phyloP scores from a whole-genome alignment of 1,140 invertebrate genomes.

The Campoletis sonorensis region DNA sequence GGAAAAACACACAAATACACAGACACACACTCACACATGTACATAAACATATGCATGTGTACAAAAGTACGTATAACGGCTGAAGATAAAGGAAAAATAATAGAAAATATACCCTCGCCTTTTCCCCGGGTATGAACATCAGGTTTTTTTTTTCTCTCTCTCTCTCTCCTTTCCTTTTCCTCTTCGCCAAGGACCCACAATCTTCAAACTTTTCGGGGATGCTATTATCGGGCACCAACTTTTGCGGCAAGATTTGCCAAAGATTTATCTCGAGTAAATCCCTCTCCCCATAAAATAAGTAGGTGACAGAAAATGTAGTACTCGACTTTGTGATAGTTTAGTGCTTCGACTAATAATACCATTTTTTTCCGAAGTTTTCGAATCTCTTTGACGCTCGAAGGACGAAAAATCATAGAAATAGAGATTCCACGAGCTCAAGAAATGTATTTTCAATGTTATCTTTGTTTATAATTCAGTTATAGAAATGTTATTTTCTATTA shows the following conservation, averaged over 20 bases:
- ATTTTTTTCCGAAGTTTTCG: too few relatives aligned
- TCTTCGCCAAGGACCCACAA: background rate
- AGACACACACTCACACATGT: too few relatives aligned
- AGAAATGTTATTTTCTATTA: too few relatives aligned
- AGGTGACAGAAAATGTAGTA: background rate
- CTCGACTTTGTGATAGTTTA: background rate
- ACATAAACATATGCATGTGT: background rate
- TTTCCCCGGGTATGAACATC: background rate
- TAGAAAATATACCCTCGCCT: constrained; percentile 3
- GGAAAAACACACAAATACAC: background rate
- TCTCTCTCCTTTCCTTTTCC: background rate
- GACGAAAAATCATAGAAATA: too few relatives aligned
- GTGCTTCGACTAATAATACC: too few relatives aligned
- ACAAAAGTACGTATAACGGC: background rate
- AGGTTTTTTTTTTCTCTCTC: background rate
- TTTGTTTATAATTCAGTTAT: background rate
- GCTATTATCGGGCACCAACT: background rate
- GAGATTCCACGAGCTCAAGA: too few relatives aligned
- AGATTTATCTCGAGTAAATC: background rate
- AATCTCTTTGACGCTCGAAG: too few relatives aligned
- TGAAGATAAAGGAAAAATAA: background rate
- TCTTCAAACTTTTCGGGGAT: constrained; percentile 9
- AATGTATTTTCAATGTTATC: background rate
- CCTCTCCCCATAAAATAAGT: background rate
- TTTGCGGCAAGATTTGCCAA: background rate